Conservation (phyloP, 2,888 invertebrate genomes). For the Petrophora chlorosata region DNA sequence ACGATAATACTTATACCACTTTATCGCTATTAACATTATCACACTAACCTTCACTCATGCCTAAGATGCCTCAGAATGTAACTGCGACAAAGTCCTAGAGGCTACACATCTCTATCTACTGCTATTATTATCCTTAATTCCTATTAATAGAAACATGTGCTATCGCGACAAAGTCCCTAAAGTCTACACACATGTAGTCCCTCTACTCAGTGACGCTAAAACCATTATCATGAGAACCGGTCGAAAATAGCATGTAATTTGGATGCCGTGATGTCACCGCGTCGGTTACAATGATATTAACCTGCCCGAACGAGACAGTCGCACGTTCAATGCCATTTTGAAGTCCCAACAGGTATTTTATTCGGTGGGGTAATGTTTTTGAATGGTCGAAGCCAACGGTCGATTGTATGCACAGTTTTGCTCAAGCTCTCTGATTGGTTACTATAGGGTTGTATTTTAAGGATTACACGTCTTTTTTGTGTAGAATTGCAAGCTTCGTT, state of each 20-base stretch:
- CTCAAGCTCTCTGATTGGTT: background rate
- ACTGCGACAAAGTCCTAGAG: background rate
- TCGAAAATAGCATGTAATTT: constrained; percentile 42
- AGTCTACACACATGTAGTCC: too few relatives aligned
- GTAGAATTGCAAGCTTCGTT: too few relatives aligned
- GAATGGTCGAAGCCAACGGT: constrained; percentile 10
- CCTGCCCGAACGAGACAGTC: constrained; percentile 21
- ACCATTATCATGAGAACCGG: constrained; percentile 41
- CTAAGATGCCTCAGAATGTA: background rate
- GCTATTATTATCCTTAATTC: too few relatives aligned
- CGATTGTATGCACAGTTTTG: background rate
- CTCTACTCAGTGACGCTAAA: constrained; percentile 31
- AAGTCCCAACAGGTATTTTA: constrained; percentile 6
- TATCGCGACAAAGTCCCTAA: background rate
- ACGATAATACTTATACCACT: background rate
- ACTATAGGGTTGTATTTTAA: background rate
- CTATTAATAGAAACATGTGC: too few relatives aligned
- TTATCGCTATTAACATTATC: background rate
- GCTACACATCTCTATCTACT: too few relatives aligned
- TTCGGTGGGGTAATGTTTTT: constrained; percentile 16
- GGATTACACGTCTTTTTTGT: too few relatives aligned
- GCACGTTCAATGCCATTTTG: constrained; percentile 3
- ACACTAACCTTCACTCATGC: background rate
- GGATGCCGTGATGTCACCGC: constrained; percentile 50
- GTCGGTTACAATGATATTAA: constrained; percentile 39